These are phyloP conservation scores for Syngnathus acus DNA, from an alignment of 2,797 vertebrate species.

Conservation along the genomic window DNA sequence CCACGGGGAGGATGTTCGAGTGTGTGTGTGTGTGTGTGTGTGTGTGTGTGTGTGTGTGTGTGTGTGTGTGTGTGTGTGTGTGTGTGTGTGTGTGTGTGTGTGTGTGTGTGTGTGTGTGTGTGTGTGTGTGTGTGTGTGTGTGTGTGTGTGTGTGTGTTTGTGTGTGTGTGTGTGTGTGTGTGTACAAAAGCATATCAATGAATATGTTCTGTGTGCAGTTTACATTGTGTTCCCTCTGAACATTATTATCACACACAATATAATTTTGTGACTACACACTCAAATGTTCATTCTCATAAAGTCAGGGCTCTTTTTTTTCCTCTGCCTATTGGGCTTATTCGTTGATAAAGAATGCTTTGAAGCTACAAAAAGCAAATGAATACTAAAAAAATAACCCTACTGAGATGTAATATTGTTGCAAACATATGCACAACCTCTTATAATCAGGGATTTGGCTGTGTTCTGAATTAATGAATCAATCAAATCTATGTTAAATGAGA, in stretches of 20 bases:
- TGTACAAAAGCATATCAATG: not conserved
- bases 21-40: not conserved
- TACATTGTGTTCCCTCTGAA: not conserved
- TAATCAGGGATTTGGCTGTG: no score
- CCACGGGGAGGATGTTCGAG: not conserved
- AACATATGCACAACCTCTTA: no score
- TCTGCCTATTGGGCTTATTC: not conserved
- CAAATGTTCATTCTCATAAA: not conserved
- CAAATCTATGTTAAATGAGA: no score
- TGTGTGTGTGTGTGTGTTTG: not conserved
- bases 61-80: not conserved
- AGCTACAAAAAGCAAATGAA: no score
- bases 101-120: not conserved
- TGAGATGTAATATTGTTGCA: no score
- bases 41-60: not conserved
- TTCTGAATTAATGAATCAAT: no score
- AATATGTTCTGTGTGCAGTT: not conserved
- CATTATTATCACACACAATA: not conserved
- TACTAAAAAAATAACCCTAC: no score
- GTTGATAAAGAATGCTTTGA: no score
- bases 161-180: not conserved
- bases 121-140: not conserved
- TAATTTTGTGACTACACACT: not conserved
- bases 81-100: no score
- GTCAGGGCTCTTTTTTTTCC: not conserved